Evolutionary conservation across 1,140 invertebrate species (phyloP).

Genomic region (Lucilia sericata): DNA sequence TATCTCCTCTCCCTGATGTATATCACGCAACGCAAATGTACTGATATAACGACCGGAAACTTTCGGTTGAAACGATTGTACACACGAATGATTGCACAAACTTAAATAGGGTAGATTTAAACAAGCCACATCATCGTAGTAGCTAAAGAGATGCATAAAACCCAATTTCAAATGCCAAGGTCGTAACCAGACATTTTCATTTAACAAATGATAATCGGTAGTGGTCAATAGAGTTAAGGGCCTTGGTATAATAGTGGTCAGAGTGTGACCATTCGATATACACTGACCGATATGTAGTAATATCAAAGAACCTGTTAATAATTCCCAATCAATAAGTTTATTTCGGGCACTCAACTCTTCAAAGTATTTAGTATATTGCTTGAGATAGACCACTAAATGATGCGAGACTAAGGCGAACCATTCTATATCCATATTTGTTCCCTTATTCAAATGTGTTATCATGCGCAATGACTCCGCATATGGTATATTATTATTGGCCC

Average conservation of each 20-base stretch:
- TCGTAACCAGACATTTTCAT: constrained; percentile 52
- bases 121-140: constrained; percentile 48
- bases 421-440: constrained; percentile 46
- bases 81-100: constrained; percentile 59
- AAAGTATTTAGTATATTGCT: constrained; percentile 54
- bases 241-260: constrained; percentile 48
- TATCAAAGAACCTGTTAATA: constrained; percentile 53
- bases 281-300: constrained; percentile 56
- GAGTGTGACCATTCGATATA: constrained; percentile 57
- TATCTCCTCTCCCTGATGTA: constrained; percentile 53
- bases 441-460: constrained; percentile 54
- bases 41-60: constrained; percentile 53
- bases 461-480: constrained; percentile 52
- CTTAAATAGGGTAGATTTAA: constrained; percentile 60
- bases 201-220: constrained; percentile 50
- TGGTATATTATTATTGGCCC: constrained; percentile 16
- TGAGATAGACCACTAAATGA: constrained; percentile 54
- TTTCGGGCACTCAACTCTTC: constrained; percentile 6
- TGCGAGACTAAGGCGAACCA: constrained; percentile 57
- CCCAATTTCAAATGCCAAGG: constrained; percentile 52
- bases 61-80: constrained; percentile 49
- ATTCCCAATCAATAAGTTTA: constrained; percentile 51
- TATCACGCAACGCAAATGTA: constrained; percentile 47
- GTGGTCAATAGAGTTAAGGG: constrained; percentile 25
- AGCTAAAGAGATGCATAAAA: constrained; percentile 52